Conservation (phyloP, 2,888 invertebrate species). For the Taenaris catops region DNA sequence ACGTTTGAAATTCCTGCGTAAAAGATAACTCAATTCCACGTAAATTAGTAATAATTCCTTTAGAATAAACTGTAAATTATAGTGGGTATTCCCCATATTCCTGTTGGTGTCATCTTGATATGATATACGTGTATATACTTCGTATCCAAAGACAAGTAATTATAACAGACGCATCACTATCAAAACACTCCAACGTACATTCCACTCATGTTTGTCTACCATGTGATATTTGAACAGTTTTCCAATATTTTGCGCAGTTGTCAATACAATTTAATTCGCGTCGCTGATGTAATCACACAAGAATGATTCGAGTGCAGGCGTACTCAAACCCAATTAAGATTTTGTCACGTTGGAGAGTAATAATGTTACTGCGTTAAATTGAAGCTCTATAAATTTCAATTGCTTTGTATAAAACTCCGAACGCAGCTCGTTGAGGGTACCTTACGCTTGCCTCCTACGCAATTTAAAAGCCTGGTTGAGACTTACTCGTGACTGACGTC, state of each 20-base stretch:
- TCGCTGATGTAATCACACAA: conserved; percentile 48
- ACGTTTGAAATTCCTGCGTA: no score
- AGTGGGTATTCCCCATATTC: background rate
- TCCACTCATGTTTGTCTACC: conserved; percentile 50
- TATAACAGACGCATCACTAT: conserved; percentile 44
- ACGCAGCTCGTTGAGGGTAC: no score
- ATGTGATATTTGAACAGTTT: conserved; percentile 65
- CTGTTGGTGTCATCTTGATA: background rate
- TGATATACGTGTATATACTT: no score
- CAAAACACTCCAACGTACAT: conserved; percentile 42
- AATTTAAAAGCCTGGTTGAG: conserved; percentile 10
- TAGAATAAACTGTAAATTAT: background rate
- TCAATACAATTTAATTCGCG: conserved; percentile 31
- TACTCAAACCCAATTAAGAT: conserved; percentile 24
- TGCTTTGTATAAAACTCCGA: conserved; percentile 10
- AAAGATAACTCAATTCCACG: background rate
- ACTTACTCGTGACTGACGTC: conserved; percentile 45
- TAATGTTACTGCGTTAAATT: conserved; percentile 11
- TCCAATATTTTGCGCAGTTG: conserved; percentile 63
- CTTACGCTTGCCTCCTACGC: conserved; percentile 15
- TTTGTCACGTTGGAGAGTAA: conserved; percentile 12
- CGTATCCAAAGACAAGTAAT: background rate
- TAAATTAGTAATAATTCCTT: background rate
- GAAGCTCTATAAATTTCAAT: conserved; percentile 13
- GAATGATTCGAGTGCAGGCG: conserved; percentile 26